Conservation (phyloP, 2,888 invertebrate genomes). For the Pyrgus malvae region DNA sequence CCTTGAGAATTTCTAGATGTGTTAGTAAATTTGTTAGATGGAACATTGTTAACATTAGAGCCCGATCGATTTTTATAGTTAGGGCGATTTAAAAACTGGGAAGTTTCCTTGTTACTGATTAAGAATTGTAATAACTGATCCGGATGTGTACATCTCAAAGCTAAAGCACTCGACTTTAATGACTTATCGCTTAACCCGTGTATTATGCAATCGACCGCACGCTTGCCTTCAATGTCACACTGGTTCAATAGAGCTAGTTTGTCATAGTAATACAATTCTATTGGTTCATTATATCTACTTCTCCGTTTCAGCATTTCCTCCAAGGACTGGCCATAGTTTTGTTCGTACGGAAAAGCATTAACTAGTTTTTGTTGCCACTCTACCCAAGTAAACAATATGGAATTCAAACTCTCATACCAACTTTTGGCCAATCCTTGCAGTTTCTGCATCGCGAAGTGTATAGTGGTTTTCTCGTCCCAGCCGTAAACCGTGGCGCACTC, state of each 20-base stretch:
- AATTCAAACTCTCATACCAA: constrained; percentile 25
- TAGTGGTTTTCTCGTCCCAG: constrained; percentile 30
- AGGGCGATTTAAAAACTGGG: neutral
- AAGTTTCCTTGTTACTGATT: neutral
- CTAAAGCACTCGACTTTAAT: constrained; percentile 10
- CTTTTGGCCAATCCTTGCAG: constrained; percentile 32
- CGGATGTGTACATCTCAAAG: constrained; percentile 17
- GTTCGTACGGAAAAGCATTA: constrained; percentile 24
- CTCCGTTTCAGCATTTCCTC: constrained; percentile 25
- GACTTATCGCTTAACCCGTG: constrained; percentile 31
- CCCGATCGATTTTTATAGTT: neutral
- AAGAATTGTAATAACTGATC: constrained; percentile 27
- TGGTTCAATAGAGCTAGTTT: constrained; percentile 24
- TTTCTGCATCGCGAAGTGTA: constrained; percentile 24
- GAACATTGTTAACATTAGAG: neutral
- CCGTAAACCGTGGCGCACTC: constrained; percentile 18
- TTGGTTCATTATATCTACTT: constrained; percentile 21
- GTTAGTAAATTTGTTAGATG: neutral
- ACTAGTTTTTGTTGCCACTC: constrained; percentile 26
- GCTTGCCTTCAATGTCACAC: constrained; percentile 14
- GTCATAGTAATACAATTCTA: constrained; percentile 24
- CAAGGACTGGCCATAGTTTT: constrained; percentile 24
- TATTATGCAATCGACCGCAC: constrained; percentile 31
- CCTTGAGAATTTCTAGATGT: neutral
- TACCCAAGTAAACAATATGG: constrained; percentile 20